Conservation (phyloP, 2,888 invertebrate genomes). For the Dysmachus trigonus region DNA sequence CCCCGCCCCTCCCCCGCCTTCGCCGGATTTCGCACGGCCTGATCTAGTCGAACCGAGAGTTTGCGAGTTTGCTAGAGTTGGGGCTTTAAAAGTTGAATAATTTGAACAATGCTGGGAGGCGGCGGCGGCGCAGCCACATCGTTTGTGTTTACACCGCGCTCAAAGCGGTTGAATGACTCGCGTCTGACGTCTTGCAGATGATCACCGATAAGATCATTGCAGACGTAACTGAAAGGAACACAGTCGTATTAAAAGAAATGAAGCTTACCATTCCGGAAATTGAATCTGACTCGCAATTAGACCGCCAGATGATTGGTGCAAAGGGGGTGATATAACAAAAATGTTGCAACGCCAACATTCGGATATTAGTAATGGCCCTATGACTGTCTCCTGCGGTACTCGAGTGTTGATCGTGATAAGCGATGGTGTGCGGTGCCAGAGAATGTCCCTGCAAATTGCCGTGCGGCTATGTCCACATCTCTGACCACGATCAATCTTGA, state of each 20-base stretch:
- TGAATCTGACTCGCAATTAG: not conserved
- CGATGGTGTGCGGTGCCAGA: not conserved
- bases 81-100: not conserved
- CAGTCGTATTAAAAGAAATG: not conserved
- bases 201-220: not conserved
- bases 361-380: not conserved
- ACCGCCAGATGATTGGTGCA: not conserved
- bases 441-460: not conserved
- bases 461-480: not conserved
- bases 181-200: not conserved
- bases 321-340: not conserved
- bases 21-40: not conserved
- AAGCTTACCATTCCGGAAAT: not conserved
- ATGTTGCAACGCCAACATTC: not conserved
- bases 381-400: not conserved
- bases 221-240: not conserved
- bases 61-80: not conserved
- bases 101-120: not conserved
- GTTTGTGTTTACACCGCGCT: not conserved
- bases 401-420: not conserved
- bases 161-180: not conserved
- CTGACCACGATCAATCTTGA: conserved; percentile 6
- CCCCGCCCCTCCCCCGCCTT: too few relatives aligned
- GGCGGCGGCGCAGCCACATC: not conserved
- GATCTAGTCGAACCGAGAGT: not conserved